Evolutionary conservation across 2,888 invertebrate species (phyloP), one percentile per base, ranked within the genome.

Genomic region (Argyresthia albistria): DNA sequence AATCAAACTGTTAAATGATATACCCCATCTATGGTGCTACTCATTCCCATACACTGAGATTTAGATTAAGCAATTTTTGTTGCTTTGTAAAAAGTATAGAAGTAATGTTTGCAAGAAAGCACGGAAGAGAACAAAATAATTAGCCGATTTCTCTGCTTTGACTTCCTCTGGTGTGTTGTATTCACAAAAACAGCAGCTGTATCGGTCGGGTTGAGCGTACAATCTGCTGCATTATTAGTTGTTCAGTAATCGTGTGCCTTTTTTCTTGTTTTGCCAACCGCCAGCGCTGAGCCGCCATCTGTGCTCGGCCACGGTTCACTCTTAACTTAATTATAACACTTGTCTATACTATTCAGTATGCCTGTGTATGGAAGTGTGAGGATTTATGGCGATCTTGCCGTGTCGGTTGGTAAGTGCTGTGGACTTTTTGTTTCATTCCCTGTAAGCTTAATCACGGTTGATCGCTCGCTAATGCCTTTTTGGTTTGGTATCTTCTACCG

Each of bases 101-200:
- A 4, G 3, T 25, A 25, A 25, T 25, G 2, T 25, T 25, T 25
- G 25, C 25, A 25, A 25, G 2, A 25, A 25, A 25, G 25, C 25
- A 25, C 39, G 10, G n/a, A 11, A 39, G 15, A 14, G 12, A 45
- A 76, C 73, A 70, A 46, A 4, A 75, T 82, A 83, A 86, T 84
- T 82, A 81, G 72, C 65, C 58, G 62, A 69, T 69, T 73, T 74
- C 46, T 46, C 52, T 46, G 37, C 12, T 14, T 16, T 48, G 14
- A 8, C 14, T 45, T 71, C 68, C 66, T 65, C 72, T 25, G 25
- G 25, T 25, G 25, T 68, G 70, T 70, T 64, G 72, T 64, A 43
- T 74, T 70, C 73, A 79, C 76, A 82, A 83, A 82, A 84, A 81
- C 80, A 80, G 78, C 81, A 84, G 80, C 80, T 82, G 82, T 63